These are phyloP conservation scores for Phylloscopus collybita DNA, from an alignment of 2,797 vertebrate genomes.

Conservation along the genomic window DNA sequence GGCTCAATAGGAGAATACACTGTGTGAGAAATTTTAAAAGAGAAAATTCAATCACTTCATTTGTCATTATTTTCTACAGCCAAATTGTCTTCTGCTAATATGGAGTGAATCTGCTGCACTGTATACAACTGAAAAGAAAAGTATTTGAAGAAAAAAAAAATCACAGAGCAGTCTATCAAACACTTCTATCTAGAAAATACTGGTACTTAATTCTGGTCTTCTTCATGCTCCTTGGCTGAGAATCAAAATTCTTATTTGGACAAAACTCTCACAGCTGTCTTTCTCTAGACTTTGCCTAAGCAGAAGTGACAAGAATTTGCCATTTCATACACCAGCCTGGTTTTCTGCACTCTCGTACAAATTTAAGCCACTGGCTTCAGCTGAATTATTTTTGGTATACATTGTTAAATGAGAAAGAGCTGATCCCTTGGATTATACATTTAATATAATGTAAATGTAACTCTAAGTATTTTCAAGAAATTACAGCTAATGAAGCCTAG, in stretches of 20 bases:
- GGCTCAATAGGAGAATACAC: background rate
- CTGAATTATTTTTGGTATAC: slow-evolving; percentile 59
- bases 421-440: slow-evolving; percentile 36
- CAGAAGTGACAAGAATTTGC: slow-evolving; percentile 49
- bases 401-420: slow-evolving; percentile 50
- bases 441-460: slow-evolving; percentile 56
- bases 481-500: slow-evolving; percentile 49
- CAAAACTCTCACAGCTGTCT: slow-evolving; percentile 59
- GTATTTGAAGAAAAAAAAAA: background rate
- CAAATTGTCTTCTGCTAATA: slow-evolving; percentile 7
- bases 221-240: slow-evolving; percentile 63
- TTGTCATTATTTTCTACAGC: slow-evolving; percentile 5
- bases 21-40: background rate
- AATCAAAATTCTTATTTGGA: slow-evolving; percentile 64
- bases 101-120: background rate
- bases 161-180: slow-evolving; percentile 32
- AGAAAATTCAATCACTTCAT: background rate
- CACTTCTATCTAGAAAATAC: slow-evolving; percentile 52
- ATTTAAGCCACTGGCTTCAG: slow-evolving; percentile 58
- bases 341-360: slow-evolving; percentile 52
- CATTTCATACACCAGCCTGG: slow-evolving; percentile 45
- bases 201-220: slow-evolving; percentile 59
- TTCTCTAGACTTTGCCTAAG: slow-evolving; percentile 59
- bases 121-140: slow-evolving; percentile 26
- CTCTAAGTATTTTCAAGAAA: slow-evolving; percentile 51